Conservation (phyloP, 2,888 invertebrate species). For the Automeris io region DNA sequence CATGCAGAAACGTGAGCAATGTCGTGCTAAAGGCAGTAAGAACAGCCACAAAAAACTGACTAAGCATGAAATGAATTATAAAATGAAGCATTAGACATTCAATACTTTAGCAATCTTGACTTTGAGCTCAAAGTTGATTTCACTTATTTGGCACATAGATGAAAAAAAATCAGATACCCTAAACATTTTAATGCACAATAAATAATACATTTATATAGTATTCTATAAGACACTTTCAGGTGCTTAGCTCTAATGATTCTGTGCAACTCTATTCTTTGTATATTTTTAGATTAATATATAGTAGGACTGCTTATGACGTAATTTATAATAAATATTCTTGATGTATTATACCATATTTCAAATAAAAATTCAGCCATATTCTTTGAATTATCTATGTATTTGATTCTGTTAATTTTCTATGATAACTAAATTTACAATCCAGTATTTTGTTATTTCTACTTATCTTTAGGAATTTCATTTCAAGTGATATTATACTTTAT, state of each 20-base stretch:
- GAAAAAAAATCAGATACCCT: background rate
- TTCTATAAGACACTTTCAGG: conserved; percentile 11
- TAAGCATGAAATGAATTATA: conserved; percentile 56
- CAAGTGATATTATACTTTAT: conserved; percentile 46
- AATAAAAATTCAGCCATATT: background rate
- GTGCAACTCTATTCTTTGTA: background rate
- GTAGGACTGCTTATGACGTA: background rate
- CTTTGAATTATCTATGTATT: background rate
- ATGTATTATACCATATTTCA: background rate
- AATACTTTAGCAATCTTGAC: background rate
- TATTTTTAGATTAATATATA: background rate
- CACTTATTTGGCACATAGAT: background rate
- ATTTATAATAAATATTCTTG: background rate
- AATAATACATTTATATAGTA: conserved; percentile 4
- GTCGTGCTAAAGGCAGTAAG: conserved; percentile 55
- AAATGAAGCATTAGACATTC: conserved; percentile 46
- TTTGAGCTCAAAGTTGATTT: background rate
- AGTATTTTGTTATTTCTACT: conserved; percentile 22
- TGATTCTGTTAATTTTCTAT: background rate
- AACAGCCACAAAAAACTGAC: conserved; percentile 45
- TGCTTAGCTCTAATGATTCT: conserved; percentile 9
- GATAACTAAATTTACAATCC: background rate
- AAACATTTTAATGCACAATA: conserved; percentile 8
- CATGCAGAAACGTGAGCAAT: conserved; percentile 65
- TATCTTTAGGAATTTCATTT: conserved; percentile 45